A percentile compares a stretch with the other conserved stretches of the same genome.
These are phyloP conservation scores for Etheostoma cragini DNA, from an alignment of 2,113 vertebrate species.

Conservation along the genomic window DNA sequence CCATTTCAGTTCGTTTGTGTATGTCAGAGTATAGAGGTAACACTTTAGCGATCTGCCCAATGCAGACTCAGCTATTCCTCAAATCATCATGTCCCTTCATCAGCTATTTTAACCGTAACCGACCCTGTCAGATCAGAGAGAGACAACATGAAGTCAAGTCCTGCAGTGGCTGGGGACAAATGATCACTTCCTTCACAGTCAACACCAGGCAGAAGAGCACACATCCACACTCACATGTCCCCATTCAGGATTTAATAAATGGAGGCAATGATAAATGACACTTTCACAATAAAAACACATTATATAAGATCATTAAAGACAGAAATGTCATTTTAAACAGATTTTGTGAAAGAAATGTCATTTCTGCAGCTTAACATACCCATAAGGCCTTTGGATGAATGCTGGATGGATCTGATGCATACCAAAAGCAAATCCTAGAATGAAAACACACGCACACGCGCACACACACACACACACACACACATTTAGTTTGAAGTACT, in stretches of 20 bases:
- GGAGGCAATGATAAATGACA: slow-evolving; percentile 51
- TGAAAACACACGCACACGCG: slow-evolving; percentile 52
- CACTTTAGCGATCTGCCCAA: slow-evolving; percentile 92
- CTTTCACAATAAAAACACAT: slow-evolving; percentile 40
- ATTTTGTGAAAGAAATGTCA: slow-evolving; percentile 9
- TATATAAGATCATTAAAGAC: background rate
- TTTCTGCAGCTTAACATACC: slow-evolving; percentile 84
- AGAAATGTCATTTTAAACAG: background rate
- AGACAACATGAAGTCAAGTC: slow-evolving; percentile 95
- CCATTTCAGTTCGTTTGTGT: slow-evolving; percentile 95
- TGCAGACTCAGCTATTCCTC: slow-evolving; percentile 98
- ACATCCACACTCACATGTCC: slow-evolving; percentile 71
- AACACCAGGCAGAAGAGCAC: slow-evolving; percentile 64
- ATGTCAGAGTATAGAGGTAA: slow-evolving; percentile 97
- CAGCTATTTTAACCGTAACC: slow-evolving; percentile 99
- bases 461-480: too few relatives aligned
- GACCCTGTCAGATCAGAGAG: slow-evolving; percentile 99
- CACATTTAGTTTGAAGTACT: background rate
- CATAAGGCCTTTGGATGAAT: slow-evolving; percentile 95
- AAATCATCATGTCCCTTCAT: slow-evolving; percentile 88
- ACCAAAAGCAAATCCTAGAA: slow-evolving; percentile 94
- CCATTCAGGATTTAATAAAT: slow-evolving; percentile 59
- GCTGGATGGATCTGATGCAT: slow-evolving; percentile 96
- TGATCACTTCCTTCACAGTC: slow-evolving; percentile 77
- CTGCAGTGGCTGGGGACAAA: slow-evolving; percentile 66